phyloP scores from a whole-genome alignment of 2,113 vertebrate species.

The Corydoras sp. region DNA sequence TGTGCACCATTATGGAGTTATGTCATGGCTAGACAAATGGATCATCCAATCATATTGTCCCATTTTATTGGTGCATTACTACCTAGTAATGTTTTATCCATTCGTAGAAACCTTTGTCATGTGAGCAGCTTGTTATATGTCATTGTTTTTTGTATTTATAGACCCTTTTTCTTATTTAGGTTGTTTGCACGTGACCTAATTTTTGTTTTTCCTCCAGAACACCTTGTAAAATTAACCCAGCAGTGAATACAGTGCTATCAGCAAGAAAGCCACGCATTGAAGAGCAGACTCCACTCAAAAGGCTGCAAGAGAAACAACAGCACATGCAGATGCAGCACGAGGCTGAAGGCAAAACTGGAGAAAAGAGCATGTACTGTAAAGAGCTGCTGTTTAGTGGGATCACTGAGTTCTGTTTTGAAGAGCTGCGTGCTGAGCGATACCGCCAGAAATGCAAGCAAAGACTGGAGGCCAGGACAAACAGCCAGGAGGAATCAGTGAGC shows the following conservation, averaged over 20 bases:
- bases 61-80: too few species aligned
- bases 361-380: constrained; percentile 88
- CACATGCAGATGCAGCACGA: constrained; percentile 71
- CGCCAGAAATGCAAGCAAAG: constrained; percentile 69
- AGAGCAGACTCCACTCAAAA: constrained; percentile 75
- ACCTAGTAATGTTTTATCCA: too few species aligned
- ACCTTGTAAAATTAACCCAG: constrained; percentile 90
- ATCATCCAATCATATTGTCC: too few species aligned
- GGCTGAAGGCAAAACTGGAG: constrained; percentile 63
- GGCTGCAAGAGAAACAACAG: constrained; percentile 77
- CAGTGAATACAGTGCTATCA: constrained; percentile 79
- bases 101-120: too few species aligned
- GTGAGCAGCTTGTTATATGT: too few species aligned
- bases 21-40: too few species aligned
- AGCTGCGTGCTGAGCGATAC: constrained; percentile 84
- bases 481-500: neutral
- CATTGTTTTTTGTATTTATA: too few species aligned
- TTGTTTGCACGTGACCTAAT: neutral
- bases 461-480: constrained; percentile 14
- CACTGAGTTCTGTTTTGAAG: constrained; percentile 89
- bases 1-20: too few species aligned
- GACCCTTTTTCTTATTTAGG: too few species aligned
- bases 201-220: constrained; percentile 68
- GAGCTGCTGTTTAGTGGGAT: constrained; percentile 84
- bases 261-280: constrained; percentile 73